Conservation (phyloP, 2,888 invertebrate species). For the Parochlus steinenii region DNA sequence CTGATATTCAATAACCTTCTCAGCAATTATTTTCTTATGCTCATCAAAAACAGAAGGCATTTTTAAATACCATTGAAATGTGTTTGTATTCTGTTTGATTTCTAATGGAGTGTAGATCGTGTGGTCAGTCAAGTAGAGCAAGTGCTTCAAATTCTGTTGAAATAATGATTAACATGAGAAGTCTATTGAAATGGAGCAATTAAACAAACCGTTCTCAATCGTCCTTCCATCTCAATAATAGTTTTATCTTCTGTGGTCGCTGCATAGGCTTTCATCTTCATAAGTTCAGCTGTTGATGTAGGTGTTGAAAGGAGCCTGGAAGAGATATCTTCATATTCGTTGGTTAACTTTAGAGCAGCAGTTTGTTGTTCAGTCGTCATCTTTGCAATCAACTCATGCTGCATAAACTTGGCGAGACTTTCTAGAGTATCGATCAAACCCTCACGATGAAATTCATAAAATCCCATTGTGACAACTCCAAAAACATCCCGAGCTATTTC, state of each 20-base stretch:
- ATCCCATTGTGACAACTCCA: constrained; percentile 54
- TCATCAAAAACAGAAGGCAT: constrained; percentile 71
- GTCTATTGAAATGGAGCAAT: background rate
- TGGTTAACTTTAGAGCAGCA: constrained; percentile 63
- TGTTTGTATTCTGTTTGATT: constrained; percentile 74
- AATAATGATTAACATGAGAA: background rate
- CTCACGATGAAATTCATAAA: constrained; percentile 70
- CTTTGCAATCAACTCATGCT: constrained; percentile 48
- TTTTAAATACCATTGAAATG: constrained; percentile 74
- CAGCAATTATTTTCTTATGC: constrained; percentile 58
- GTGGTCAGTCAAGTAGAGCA: constrained; percentile 72
- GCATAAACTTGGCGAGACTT: constrained; percentile 46
- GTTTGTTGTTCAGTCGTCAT: constrained; percentile 69
- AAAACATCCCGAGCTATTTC: constrained; percentile 38
- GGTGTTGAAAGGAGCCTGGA: constrained; percentile 65
- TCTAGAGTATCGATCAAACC: constrained; percentile 59
- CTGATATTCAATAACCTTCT: constrained; percentile 76
- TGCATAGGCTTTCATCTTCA: constrained; percentile 65
- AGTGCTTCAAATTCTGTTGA: constrained; percentile 40
- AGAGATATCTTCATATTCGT: constrained; percentile 67
- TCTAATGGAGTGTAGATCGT: constrained; percentile 64
- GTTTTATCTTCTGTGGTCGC: constrained; percentile 53
- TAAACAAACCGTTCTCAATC: constrained; percentile 38
- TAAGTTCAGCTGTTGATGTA: constrained; percentile 66
- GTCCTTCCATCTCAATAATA: constrained; percentile 56